Base-by-base conservation (phyloP, 2,888 invertebrate genomes). In the Drepanosiphum platanoidis region DNA sequence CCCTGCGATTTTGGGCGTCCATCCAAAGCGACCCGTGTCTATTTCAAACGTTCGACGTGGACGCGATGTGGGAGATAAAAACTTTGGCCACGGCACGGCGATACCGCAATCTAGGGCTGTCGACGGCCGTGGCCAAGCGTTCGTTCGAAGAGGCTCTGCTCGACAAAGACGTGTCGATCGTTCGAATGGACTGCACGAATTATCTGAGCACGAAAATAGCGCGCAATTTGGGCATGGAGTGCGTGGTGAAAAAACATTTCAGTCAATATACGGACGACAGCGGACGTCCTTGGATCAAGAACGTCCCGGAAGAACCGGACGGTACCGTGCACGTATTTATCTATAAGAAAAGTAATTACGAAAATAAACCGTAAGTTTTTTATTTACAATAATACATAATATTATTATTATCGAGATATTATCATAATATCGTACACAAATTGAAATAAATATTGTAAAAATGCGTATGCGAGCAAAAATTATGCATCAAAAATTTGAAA, bases 111-210 rank as follows among this genome's bases (percentile, higher is more conserved):
- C 34, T 46, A 52, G 66, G 75, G 36, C 34, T 83, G 15, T 83
- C 75, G 22, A 83, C 42, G 52, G 36, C 66, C 36, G 3, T 83
- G 4, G 75, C 83, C 22, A 83, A 83, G 66, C 27, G 30, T 36
- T 74, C 83, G 3, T 83, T 83, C 75, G 64, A 74, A 66, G 27
- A 74, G 30, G 74, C 66, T 36, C 52, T 83, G 34, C 61, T 46
- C 42, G 75, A 83, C 68, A 34, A 74, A 68, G 13, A 46, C 22
- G 52, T 83, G 5, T 68, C 66, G 22, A 27, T 83, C 52, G 75
- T 83, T 75, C 27, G 75, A 22, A 83, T 83, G 74, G 75, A 75
- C 27, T 83, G 75, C 52, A 83, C 75, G 13, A 83, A 75, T 66
- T 52, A 83, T 3, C 11, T 74, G 0, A 83, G 83, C 68, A 46